Evolutionary conservation across 2,113 vertebrate genomes (phyloP), one percentile per base, ranked within the genome.

Genomic region (Ramphastos sulfuratus): DNA sequence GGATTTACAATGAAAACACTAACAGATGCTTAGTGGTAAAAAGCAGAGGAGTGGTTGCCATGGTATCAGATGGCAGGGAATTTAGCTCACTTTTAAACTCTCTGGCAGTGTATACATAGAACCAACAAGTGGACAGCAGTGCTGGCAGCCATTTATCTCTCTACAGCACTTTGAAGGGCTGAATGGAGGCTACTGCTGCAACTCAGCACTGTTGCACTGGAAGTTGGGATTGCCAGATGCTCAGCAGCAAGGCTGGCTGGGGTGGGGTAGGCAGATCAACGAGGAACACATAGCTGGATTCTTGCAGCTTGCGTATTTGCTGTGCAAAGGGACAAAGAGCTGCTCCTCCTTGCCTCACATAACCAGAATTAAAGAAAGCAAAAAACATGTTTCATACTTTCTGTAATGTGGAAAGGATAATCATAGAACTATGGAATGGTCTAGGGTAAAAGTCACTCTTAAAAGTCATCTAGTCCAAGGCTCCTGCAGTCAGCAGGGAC

Each of bases 31-130:
- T 52, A 84, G 92, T 48, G 66, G 75, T 65, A 85, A 87, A 95
- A 95, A 94, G 64, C 81, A 94, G 93, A 90, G 61, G 66, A 95
- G 82, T 77, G 75, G 92, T 91, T 96, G 82, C 86, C 87, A 85
- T 94, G 86, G 92, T 73, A 96, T 91, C 93, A 76, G 76, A 67
- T 84, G 79, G 10, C 59, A 90, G 58, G 64, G 66, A 94, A 94
- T 80, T 80, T 82, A 93, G 59, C 61, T 94, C 82, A 79, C 83
- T 94, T 94, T 92, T 85, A 89, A 78, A 72, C 77, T 75, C 79
- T 69, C 75, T 94, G 88, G 65, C 91, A 95, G 33, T 0, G 0
- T 48, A 24, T 9, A 7, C 0, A 6, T 12, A 48, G 77, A 85
- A 89, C 73, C 87, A 92, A 83, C 63, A 95, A 76, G 73, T 90